Evolutionary conservation across 2,797 vertebrate genomes (phyloP), one percentile per base, ranked within the genome.

Genomic region (Neosilurus hyrtlii): DNA sequence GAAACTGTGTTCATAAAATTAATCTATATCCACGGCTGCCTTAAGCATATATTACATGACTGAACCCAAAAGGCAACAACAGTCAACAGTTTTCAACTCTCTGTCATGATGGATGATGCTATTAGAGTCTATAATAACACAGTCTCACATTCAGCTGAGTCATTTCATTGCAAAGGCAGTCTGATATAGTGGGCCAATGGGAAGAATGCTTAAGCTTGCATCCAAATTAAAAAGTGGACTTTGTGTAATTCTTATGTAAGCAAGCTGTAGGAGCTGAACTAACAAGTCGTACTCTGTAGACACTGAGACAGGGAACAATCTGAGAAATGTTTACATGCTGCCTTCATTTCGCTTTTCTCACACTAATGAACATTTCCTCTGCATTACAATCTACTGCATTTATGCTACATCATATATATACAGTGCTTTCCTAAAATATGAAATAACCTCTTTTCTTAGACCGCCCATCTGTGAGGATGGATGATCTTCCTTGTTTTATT

Each of bases 1-100:
- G 71, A 26, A 30, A 56, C 26, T 16, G 9, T 52, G 9, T 62
- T 61, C 16, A 12, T 30, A 75, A 43, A 30, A 24, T 4, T 20
- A 65, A 59, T 30, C 43, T 80, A 49, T 52, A 75, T 59, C 49
- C 9, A 51, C 9, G n/a, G 26, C 52, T 76, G 62, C n/a, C 37
- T 75, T 81, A 35, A 81, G 66, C 52, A 30, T 24, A 67, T 56
- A 59, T 71, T 71, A 72, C 6, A 35, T 37, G 20, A 54, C 62
- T 37, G 30, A 10, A 54, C 26, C 56, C n/a, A 63, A 65, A 65
- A 71, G 16, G 62, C 84, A 73, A 72, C 75, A 56, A 4, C 79
- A 74, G 57, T 80, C 76, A 87, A 57, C 67, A 61, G 30, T 30
- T 82, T 82, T 59, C 67, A 30, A 30, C 24, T 26, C 43, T 22